Evolutionary conservation across 2,113 vertebrate species (phyloP).

Genomic region (Esox niger): DNA sequence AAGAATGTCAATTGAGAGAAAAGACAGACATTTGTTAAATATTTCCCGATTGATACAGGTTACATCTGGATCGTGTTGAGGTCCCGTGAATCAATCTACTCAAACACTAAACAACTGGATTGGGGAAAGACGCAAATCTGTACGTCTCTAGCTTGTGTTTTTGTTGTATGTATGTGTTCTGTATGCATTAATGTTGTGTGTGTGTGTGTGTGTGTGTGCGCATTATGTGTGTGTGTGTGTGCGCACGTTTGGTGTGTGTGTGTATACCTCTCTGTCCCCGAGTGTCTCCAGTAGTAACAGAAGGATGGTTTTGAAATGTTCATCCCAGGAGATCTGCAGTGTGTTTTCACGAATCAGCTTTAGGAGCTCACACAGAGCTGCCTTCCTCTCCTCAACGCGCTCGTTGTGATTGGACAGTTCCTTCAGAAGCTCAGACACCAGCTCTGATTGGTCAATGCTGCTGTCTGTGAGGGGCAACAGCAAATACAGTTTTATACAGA

Average conservation of each 20-base stretch:
- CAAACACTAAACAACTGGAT: no score
- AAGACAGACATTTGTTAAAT: no score
- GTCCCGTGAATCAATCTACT: no score
- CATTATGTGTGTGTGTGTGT: neutral
- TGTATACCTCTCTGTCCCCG: constrained; percentile 87
- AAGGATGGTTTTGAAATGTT: constrained; percentile 96
- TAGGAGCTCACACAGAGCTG: constrained; percentile 87
- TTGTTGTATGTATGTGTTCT: neutral
- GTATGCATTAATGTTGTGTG: neutral
- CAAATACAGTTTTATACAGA: neutral
- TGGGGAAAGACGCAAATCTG: no score
- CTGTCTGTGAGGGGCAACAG: constrained; percentile 71
- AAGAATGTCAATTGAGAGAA: no score
- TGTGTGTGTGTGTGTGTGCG: neutral
- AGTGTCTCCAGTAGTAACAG: constrained; percentile 91
- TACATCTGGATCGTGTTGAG: no score
- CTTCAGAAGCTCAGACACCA: constrained; percentile 89
- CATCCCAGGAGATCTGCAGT: constrained; percentile 88
- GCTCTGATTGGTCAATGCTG: constrained; percentile 87
- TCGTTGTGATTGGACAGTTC: constrained; percentile 94
- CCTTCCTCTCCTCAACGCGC: constrained; percentile 90
- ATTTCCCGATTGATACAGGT: no score
- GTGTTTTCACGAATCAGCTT: constrained; percentile 89
- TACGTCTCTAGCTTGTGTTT: no score
- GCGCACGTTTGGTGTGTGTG: no score